A percentile compares a stretch with the other conserved stretches of the same genome.
Evolutionary conservation across 1,140 invertebrate species (phyloP).

Genomic region (Bombus polaris): DNA sequence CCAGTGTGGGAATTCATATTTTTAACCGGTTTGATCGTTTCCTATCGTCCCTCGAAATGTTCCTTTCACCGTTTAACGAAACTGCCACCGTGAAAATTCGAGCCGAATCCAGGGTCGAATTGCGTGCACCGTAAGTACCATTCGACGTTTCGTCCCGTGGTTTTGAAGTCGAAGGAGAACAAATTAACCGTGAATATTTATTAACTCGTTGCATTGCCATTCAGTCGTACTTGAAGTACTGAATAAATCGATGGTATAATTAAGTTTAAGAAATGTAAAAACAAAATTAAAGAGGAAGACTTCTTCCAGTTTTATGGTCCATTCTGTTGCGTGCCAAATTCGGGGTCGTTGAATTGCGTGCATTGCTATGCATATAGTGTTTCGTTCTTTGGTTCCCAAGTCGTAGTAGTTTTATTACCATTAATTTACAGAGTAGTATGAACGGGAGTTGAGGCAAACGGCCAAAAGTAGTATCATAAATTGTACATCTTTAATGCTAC

Average conservation of each 20-base stretch:
- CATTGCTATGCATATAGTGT: background rate
- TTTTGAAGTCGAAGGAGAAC: background rate
- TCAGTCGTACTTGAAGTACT: background rate
- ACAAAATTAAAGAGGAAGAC: background rate
- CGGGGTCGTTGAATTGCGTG: background rate
- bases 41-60: conserved; percentile 41
- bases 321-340: background rate
- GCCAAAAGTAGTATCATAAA: background rate
- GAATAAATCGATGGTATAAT: background rate
- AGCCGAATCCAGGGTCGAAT: background rate
- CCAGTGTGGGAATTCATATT: conserved; percentile 68
- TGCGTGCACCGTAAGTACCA: background rate
- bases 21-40: conserved; percentile 75
- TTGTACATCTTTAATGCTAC: background rate
- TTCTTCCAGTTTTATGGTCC: background rate
- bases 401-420: background rate
- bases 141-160: background rate
- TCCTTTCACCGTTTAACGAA: conserved; percentile 49
- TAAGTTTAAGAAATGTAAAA: background rate
- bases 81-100: conserved; percentile 33
- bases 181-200: background rate
- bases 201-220: background rate
- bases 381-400: background rate
- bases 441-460: background rate
- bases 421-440: background rate